Base-by-base conservation (phyloP, 1,140 invertebrate genomes). In the Macrostomum lignano region DNA sequence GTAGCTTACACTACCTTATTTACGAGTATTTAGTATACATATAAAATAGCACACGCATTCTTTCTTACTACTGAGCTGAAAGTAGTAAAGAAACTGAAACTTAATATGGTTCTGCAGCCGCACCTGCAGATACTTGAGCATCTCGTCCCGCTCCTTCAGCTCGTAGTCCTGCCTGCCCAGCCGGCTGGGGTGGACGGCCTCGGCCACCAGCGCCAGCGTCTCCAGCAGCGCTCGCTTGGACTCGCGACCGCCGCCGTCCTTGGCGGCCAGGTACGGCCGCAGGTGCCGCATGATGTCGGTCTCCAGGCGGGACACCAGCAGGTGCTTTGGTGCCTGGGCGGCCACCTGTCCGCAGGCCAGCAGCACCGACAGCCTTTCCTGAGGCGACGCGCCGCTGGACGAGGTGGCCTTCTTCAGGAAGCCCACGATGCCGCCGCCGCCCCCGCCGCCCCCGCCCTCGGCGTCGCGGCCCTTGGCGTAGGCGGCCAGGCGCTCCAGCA, bases 171-270 rank as follows among this genome's bases (percentile, higher is more conserved):
- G n/a, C n/a, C n/a, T n/a, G n/a, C n/a, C n/a, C n/a, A n/a, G n/a
- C n/a, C n/a, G n/a, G 36, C 73, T 69, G 0, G 76, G 76, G 51
- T 82, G 81, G 51, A 72, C 79, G 22, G 81, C 71, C 56, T 84
- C 77, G 0, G 77, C 77, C 0, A 82, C 77, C 25, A 84, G 51
- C 6, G 84, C 53, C n/a, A n/a, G n/a, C n/a, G n/a, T n/a, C n/a
- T n/a, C n/a, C n/a, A n/a, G n/a, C n/a, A n/a, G n/a, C n/a, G 43
- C 72, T 76, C n/a, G 75, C 72, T 77, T 77, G 0, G 76, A 79
- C 5, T 74, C 74, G 21, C 79, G 51, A 46, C 78, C 82, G 1
- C 73, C 71, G 4, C 77, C 78, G 26, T 82, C 76, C 39, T n/a
- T n/a, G n/a, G n/a, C n/a, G 6, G 42, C 31, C 33, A 55, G 48